These are phyloP conservation scores for Muntiacus muntjak DNA, from an alignment of 2,113 vertebrate genomes.

Conservation along the genomic window DNA sequence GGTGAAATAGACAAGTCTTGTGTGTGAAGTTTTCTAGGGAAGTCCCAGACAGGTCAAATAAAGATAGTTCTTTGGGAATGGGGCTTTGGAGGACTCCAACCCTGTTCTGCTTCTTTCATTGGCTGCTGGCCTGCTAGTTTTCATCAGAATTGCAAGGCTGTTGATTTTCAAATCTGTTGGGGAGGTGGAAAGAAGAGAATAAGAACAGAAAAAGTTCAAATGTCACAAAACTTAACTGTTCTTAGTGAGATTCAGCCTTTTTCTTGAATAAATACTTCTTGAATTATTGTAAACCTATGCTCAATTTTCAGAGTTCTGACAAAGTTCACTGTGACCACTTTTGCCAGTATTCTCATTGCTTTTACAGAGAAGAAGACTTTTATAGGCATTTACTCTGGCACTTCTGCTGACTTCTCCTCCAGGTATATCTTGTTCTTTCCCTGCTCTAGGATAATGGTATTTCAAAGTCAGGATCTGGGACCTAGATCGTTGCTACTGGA, in stretches of 20 bases:
- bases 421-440: background rate
- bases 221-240: background rate
- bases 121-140: background rate
- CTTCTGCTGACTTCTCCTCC: background rate
- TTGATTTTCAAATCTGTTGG: conserved; percentile 28
- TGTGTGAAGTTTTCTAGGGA: conserved; percentile 10
- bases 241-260: background rate
- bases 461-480: conserved; percentile 28
- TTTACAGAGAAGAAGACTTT: background rate
- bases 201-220: background rate
- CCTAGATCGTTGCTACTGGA: background rate
- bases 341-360: background rate
- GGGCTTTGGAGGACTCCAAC: background rate
- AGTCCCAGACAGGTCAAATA: background rate
- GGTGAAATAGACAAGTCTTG: background rate
- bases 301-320: background rate
- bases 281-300: background rate
- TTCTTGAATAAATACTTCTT: conserved; percentile 1
- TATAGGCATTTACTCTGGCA: background rate
- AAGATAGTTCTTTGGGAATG: background rate
- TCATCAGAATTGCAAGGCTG: background rate
- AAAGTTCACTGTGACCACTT: background rate
- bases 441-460: background rate
- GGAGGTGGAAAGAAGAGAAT: background rate
- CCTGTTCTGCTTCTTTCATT: background rate